Conservation (phyloP, 2,797 vertebrate species). For the Dicrostonyx torquatus region DNA sequence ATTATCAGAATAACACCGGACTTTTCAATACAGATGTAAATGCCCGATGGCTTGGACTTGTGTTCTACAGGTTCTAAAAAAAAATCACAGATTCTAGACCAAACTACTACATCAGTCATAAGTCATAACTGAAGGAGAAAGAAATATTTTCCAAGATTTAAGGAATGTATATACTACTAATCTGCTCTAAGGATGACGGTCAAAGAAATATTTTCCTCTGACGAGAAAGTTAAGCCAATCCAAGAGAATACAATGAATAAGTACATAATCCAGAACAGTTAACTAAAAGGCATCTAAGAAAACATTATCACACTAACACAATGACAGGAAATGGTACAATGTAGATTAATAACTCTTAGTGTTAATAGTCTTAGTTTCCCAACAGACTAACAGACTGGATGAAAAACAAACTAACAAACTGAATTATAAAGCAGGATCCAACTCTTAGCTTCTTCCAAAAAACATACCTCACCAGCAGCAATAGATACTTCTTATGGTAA, state of each 20-base stretch:
- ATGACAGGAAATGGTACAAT: background rate
- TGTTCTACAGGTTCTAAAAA: background rate
- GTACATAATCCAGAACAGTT: background rate
- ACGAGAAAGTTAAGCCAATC: background rate
- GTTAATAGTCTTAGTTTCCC: background rate
- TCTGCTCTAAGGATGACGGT: background rate
- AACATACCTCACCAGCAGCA: background rate
- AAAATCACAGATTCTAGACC: background rate
- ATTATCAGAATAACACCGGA: background rate
- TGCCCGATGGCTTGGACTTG: background rate
- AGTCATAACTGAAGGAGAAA: background rate
- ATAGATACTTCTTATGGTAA: background rate
- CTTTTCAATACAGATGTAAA: background rate
- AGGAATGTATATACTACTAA: background rate
- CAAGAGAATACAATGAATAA: background rate
- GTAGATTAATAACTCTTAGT: background rate
- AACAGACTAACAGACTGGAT: background rate
- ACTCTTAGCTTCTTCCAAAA: background rate
- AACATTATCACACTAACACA: background rate
- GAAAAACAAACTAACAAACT: background rate
- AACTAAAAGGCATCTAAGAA: background rate
- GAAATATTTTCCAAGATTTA: background rate
- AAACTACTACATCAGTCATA: background rate
- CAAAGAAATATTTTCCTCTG: background rate
- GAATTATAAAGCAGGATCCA: background rate